Evolutionary conservation across 2,888 invertebrate species (phyloP).

Genomic region (Zeuzera pyrina): DNA sequence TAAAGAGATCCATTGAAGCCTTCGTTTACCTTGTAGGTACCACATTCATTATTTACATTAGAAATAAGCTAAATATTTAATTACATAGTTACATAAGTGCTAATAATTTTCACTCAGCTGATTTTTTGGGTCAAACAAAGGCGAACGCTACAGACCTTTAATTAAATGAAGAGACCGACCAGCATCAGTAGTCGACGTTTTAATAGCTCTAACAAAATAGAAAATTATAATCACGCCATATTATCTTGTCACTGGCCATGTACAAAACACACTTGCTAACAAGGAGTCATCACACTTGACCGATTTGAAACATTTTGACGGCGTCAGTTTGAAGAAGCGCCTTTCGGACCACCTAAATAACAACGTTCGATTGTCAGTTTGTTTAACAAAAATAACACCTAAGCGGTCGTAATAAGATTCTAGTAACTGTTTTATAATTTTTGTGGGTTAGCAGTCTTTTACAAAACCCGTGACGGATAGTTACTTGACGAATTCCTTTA

Average conservation of each 20-base stretch:
- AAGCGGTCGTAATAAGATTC: too few relatives aligned
- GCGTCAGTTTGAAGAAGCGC: conserved; percentile 48
- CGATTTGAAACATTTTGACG: conserved; percentile 56
- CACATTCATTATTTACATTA: too few relatives aligned
- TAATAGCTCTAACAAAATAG: conserved; percentile 8
- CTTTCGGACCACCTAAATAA: conserved; percentile 47
- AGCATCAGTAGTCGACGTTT: conserved; percentile 3
- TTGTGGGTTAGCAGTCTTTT: conserved; percentile 31
- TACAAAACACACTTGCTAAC: conserved; percentile 49
- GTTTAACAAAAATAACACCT: too few relatives aligned
- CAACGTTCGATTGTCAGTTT: too few relatives aligned
- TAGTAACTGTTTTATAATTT: too few relatives aligned
- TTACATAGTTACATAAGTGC: too few relatives aligned
- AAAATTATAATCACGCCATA: conserved; percentile 22
- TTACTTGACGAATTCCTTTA: conserved; percentile 59
- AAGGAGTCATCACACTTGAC: conserved; percentile 61
- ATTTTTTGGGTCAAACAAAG: too few relatives aligned
- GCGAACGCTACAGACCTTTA: too few relatives aligned
- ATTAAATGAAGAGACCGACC: conserved; percentile 8
- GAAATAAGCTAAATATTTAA: too few relatives aligned
- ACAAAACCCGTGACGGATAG: conserved; percentile 46
- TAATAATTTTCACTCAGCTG: too few relatives aligned
- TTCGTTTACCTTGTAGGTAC: too few relatives aligned
- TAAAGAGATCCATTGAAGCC: too few relatives aligned
- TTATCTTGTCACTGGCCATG: conserved; percentile 52